phyloP scores from a whole-genome alignment of 1,140 invertebrate species.

The honey bee (Apis mellifera) region DNA sequence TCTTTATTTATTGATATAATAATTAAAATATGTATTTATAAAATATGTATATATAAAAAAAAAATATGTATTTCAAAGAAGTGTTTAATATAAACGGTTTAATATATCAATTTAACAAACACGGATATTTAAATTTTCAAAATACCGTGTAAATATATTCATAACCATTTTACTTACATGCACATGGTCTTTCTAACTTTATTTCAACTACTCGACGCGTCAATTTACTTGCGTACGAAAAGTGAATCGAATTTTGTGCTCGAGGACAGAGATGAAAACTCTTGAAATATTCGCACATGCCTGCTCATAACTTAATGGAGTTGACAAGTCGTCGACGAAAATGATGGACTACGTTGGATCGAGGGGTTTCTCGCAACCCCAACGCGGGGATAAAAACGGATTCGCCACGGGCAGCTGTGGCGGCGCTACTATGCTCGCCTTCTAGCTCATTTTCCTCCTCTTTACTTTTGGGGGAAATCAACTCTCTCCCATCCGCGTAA shows the following conservation, averaged over 20 bases:
- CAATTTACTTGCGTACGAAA: background rate
- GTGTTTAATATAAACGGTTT: too few relatives aligned
- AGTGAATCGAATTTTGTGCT: slow-evolving; percentile 30
- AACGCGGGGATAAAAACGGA: slow-evolving; percentile 61
- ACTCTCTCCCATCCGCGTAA: slow-evolving; percentile 38
- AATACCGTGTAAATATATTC: too few relatives aligned
- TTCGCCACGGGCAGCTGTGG: slow-evolving; percentile 80
- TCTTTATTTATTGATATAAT: too few relatives aligned
- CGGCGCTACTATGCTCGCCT: slow-evolving; percentile 53
- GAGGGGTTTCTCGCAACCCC: slow-evolving; percentile 61
- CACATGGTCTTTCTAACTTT: background rate
- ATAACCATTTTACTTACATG: background rate
- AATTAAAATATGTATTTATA: too few relatives aligned
- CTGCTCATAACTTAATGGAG: slow-evolving; percentile 57
- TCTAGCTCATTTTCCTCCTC: slow-evolving; percentile 39
- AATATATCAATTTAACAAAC: too few relatives aligned
- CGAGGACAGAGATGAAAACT: slow-evolving; percentile 27
- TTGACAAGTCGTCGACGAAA: slow-evolving; percentile 64
- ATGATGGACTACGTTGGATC: slow-evolving; percentile 59
- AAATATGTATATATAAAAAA: too few relatives aligned
- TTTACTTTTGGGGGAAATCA: slow-evolving; percentile 56
- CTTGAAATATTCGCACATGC: slow-evolving; percentile 46
- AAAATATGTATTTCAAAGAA: too few relatives aligned
- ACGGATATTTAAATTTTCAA: too few relatives aligned
- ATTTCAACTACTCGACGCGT: background rate